These are phyloP conservation scores for Leptosomus discolor DNA, from an alignment of 2,113 vertebrate species.

Conservation along the genomic window DNA sequence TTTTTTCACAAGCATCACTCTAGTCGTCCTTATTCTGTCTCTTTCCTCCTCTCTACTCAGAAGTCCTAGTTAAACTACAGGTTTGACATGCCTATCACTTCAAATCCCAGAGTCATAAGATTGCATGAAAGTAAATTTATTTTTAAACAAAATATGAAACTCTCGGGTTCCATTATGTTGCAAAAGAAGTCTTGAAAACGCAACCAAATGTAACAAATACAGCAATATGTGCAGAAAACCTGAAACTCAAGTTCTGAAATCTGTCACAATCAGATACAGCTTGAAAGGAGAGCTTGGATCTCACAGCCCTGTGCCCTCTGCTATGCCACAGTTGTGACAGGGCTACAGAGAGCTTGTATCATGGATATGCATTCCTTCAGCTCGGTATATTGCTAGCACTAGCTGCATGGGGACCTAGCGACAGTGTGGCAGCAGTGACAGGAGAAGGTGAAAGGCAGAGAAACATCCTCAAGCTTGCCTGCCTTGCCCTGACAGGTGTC, in stretches of 20 bases:
- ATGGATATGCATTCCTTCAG: not conserved
- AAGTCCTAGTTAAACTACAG: not conserved
- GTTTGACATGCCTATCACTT: slow-evolving; percentile 19
- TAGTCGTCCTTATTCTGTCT: slow-evolving; percentile 33
- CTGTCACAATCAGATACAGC: not conserved
- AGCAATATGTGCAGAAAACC: not conserved
- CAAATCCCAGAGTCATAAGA: not conserved
- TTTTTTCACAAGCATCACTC: not conserved
- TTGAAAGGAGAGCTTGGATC: not conserved
- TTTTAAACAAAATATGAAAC: not conserved
- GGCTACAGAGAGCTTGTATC: rapidly evolving
- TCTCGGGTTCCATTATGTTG: not conserved
- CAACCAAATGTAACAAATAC: not conserved
- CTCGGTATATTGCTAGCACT: rapidly evolving
- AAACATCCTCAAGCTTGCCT: rapidly evolving
- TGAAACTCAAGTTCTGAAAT: not conserved
- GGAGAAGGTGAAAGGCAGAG: not conserved
- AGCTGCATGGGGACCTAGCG: rapidly evolving
- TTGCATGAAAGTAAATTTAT: not conserved
- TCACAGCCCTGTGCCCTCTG: not conserved
- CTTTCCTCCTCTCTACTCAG: not conserved
- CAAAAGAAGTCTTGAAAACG: not conserved
- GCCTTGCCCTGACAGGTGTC: not conserved
- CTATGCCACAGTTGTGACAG: not conserved
- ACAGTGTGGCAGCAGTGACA: not conserved